These are phyloP conservation scores for Schizaphis graminum DNA, from an alignment of 2,888 invertebrate genomes.

Conservation along the genomic window DNA sequence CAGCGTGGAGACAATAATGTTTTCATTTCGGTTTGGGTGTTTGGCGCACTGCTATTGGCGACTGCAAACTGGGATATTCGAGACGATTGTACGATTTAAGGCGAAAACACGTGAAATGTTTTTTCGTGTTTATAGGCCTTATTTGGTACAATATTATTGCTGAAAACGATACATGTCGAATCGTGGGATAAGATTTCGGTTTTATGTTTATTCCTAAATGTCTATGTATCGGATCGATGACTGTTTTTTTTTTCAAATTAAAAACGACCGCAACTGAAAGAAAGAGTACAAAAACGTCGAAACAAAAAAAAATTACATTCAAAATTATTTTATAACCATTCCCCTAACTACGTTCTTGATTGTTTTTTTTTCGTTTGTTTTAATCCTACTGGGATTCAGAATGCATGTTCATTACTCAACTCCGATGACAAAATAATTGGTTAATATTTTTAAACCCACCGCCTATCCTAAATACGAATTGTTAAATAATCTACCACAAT, in stretches of 20 bases:
- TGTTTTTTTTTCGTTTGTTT: not conserved
- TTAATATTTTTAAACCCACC: not conserved
- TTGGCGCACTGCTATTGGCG: not conserved
- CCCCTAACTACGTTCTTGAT: not conserved
- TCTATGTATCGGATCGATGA: not conserved
- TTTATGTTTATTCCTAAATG: not conserved
- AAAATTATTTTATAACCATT: not conserved
- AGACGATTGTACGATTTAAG: not conserved
- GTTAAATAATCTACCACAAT: not conserved
- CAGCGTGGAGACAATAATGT: not conserved
- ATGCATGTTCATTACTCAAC: not conserved
- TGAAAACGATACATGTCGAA: not conserved
- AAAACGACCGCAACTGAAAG: not conserved
- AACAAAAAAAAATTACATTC: not conserved
- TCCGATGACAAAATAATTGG: not conserved
- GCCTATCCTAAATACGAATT: not conserved
- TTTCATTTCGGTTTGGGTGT: not conserved
- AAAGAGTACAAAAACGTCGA: not conserved
- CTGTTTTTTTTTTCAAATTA: not conserved
- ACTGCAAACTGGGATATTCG: not conserved
- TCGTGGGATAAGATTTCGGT: not conserved
- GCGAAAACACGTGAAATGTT: not conserved
- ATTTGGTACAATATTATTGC: not conserved
- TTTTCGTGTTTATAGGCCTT: not conserved
- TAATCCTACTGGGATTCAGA: not conserved